These are phyloP conservation scores for Periophthalmodon schlosseri DNA, from an alignment of 2,113 vertebrate genomes.

Conservation along the genomic window DNA sequence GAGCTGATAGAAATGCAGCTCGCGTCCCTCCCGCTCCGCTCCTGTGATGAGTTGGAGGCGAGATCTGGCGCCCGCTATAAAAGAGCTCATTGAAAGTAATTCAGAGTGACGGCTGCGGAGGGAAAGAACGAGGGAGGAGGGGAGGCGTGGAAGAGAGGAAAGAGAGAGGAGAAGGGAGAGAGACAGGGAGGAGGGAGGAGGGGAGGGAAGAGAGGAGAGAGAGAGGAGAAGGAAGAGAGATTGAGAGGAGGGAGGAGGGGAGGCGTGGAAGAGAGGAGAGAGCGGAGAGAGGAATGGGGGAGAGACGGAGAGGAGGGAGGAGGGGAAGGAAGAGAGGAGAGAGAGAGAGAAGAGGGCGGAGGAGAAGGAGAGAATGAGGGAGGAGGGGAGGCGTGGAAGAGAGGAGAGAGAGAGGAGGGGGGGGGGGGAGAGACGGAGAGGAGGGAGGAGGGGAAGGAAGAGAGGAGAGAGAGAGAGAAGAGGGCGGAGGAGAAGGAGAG, in stretches of 20 bases:
- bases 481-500: not conserved
- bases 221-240: constrained; percentile 1
- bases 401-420: not conserved
- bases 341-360: not conserved
- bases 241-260: constrained; percentile 34
- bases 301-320: constrained; percentile 56
- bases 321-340: constrained; percentile 20
- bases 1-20: constrained; percentile 87
- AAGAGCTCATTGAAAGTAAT: constrained; percentile 95
- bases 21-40: constrained; percentile 82
- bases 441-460: constrained; percentile 17
- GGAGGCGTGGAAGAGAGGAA: constrained; percentile 16
- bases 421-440: constrained; percentile 26
- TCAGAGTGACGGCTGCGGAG: constrained; percentile 90
- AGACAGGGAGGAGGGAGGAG: constrained; percentile 13
- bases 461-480: not conserved
- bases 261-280: not conserved
- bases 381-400: constrained; percentile 19
- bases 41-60: constrained; percentile 91
- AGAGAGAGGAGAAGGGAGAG: constrained; percentile 1
- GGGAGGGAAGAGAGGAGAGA: constrained; percentile 18
- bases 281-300: constrained; percentile 6
- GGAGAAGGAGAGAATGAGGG: constrained; percentile 26
- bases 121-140: constrained; percentile 71
- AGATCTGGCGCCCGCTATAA: constrained; percentile 90